Base-by-base conservation (phyloP, 2,113 vertebrate genomes). In the Xyliphius kryptos region DNA sequence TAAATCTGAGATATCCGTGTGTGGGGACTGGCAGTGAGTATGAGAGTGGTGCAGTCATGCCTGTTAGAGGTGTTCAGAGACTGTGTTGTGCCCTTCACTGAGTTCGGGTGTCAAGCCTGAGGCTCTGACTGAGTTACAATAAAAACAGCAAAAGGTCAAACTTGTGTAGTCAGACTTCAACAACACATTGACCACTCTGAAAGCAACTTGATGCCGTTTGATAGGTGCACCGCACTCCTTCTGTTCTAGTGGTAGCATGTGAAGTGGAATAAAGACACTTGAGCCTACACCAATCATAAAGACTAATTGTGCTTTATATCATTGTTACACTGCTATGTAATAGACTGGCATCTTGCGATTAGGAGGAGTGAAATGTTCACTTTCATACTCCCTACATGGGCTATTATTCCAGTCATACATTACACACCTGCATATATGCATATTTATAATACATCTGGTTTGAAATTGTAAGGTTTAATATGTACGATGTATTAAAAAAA, bases 1-100 rank as follows among this genome's bases (percentile, higher is more conserved):
- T 82, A 83, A 82, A 82, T 83, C 77, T n/a, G n/a, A n/a, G n/a
- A n/a, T 61, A 78, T 83, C 77, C 79, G 76, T 77, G 77, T 74
- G 68, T 71, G 64, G 66, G 57, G 77, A 76, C 70, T 52, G 47
- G 66, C 62, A 43, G 56, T 59, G 68, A 81, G 63, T 83, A 83
- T 83, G 82, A 80, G 80, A 16, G 13, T 65, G 67, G 70, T 79
- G 67, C 63, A 57, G 83, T 88, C 81, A 86, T 12, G 85, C 81
- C 79, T 88, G 72, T 88, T 86, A 87, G 64, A 61, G 59, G 78
- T 62, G 48, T 76, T 72, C 85, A 81, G 80, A 80, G 82, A 62
- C 73, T 82, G 80, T 83, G 81, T 83, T 69, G 65, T 63, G 21
- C 49, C 73, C 80, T 58, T 56, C 58, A 55, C 67, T 17, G 1